phyloP scores from a whole-genome alignment of 2,113 vertebrate species.

The Lagenorhynchus albirostris region DNA sequence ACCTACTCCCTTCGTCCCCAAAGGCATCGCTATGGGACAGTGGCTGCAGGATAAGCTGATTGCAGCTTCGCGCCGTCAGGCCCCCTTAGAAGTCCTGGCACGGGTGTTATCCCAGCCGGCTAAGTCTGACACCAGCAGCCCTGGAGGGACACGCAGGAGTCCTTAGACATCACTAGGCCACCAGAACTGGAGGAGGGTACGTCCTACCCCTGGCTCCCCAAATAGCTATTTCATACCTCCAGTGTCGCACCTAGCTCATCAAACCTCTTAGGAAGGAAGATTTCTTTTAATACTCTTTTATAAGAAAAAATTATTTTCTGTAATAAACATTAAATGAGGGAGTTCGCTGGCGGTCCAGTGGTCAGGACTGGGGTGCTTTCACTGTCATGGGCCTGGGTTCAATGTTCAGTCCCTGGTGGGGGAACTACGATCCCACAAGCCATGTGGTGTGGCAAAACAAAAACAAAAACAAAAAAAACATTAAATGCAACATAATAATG shows the following conservation, averaged over 20 bases:
- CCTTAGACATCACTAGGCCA: too few species aligned
- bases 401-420: too few species aligned
- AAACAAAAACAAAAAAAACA: too few species aligned
- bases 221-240: background rate
- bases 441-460: too few species aligned
- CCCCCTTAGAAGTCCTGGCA: background rate
- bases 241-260: background rate
- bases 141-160: background rate
- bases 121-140: background rate
- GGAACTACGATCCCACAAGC: too few species aligned
- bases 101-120: fast-evolving
- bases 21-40: fast-evolving
- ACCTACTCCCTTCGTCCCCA: background rate
- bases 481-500: background rate
- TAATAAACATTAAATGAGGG: background rate
- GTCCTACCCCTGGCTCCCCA: background rate
- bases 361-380: too few species aligned
- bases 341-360: too few species aligned
- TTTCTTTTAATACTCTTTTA: background rate
- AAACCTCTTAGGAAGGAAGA: too few species aligned
- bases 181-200: background rate
- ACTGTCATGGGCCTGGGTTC: too few species aligned
- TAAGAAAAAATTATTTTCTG: background rate
- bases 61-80: too few species aligned
- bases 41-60: background rate